Evolutionary conservation across 1,140 invertebrate species (phyloP).

Genomic region (Galleria mellonella): DNA sequence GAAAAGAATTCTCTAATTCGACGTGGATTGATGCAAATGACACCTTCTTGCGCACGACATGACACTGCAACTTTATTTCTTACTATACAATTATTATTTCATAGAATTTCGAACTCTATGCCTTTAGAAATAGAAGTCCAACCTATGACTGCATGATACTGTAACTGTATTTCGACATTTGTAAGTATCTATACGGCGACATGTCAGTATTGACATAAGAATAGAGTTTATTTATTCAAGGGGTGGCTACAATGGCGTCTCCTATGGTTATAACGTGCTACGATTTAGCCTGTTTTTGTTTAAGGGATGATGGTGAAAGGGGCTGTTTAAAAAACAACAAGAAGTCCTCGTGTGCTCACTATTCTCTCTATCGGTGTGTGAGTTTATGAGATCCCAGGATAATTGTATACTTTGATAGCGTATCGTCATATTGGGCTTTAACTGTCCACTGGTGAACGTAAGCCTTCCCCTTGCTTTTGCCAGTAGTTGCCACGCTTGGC

Average conservation of each 20-base stretch:
- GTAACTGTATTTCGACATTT: not conserved
- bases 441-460: too few relatives aligned
- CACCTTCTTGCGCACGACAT: conserved; percentile 35
- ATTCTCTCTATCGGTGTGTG: too few relatives aligned
- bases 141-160: not conserved
- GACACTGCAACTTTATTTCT: conserved; percentile 14
- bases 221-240: conserved; percentile 41
- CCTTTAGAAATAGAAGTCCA: not conserved
- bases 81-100: not conserved
- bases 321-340: conserved; percentile 5
- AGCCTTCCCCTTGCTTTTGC: too few relatives aligned
- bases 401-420: too few relatives aligned
- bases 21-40: conserved; percentile 66
- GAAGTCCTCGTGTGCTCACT: not conserved
- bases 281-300: conserved; percentile 15
- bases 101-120: not conserved
- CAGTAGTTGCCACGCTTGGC: too few relatives aligned
- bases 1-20: conserved; percentile 49
- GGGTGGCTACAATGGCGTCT: conserved; percentile 32
- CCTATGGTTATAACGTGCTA: conserved; percentile 26
- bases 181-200: conserved; percentile 15
- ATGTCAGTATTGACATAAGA: conserved; percentile 35
- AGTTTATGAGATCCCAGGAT: not conserved
- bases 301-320: conserved; percentile 11
- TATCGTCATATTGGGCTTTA: too few relatives aligned